Conservation (phyloP, 2,113 vertebrate genomes). For the Cebus imitator region DNA sequence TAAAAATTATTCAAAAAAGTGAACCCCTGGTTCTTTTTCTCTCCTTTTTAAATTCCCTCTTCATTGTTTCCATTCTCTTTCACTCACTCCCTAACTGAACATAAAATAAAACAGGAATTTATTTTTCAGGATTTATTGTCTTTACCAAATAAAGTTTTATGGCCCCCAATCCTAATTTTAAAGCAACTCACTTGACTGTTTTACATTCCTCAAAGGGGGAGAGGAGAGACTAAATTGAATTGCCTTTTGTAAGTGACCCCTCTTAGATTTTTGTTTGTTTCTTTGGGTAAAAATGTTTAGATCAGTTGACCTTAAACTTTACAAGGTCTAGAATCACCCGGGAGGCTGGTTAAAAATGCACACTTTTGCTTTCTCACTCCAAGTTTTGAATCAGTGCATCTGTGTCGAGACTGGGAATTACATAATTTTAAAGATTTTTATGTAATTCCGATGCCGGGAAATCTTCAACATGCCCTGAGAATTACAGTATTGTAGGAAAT, state of each 20-base stretch:
- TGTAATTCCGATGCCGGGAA: background rate
- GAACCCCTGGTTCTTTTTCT: no score
- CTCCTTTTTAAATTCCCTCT: background rate
- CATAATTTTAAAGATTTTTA: background rate
- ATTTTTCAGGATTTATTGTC: constrained; percentile 63
- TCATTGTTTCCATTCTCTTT: background rate
- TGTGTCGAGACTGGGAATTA: background rate
- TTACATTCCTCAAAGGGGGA: constrained; percentile 26
- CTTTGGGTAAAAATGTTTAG: constrained; percentile 17
- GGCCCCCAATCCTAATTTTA: constrained; percentile 52
- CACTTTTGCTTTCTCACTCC: background rate
- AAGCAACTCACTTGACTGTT: constrained; percentile 37
- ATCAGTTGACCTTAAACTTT: constrained; percentile 14
- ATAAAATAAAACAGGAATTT: constrained; percentile 63
- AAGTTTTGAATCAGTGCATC: background rate
- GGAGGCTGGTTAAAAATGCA: background rate
- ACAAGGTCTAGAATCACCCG: background rate
- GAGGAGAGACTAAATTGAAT: background rate
- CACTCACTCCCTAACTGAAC: constrained; percentile 24
- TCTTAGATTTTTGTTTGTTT: constrained; percentile 44
- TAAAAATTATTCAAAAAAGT: background rate
- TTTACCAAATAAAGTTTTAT: constrained; percentile 59
- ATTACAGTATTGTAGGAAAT: background rate
- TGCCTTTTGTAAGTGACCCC: constrained; percentile 27
- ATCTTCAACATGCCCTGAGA: background rate